Evolutionary conservation across 2,888 invertebrate genomes (phyloP).

Genomic region (Metopia argyrocephala): DNA sequence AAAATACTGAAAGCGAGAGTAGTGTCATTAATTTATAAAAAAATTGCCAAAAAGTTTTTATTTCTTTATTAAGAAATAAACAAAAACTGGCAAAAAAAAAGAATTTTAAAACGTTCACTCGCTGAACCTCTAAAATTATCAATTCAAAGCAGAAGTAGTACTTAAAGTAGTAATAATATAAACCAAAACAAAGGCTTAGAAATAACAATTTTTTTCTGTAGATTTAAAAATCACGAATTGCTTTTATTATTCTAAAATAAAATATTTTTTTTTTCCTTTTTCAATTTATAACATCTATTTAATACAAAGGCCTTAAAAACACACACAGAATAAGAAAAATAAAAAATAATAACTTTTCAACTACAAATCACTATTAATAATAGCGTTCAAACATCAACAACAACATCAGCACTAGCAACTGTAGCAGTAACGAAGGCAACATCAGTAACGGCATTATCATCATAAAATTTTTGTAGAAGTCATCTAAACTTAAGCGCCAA

Average conservation of each 20-base stretch:
- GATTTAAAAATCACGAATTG: background rate
- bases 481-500: conserved; percentile 23
- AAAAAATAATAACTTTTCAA: conserved; percentile 14
- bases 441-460: too few relatives aligned
- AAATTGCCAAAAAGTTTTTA: conserved; percentile 27
- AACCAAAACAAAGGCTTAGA: conserved; percentile 13
- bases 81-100: conserved; percentile 8
- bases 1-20: conserved; percentile 33
- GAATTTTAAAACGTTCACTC: conserved; percentile 46
- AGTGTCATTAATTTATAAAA: background rate
- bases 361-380: conserved; percentile 24
- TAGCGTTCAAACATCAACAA: conserved; percentile 21
- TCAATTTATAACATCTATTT: background rate
- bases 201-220: conserved; percentile 11
- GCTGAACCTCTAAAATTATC: conserved; percentile 33
- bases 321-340: conserved; percentile 2
- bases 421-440: conserved; percentile 21
- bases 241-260: conserved; percentile 30
- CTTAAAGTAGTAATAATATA: conserved; percentile 24
- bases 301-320: background rate
- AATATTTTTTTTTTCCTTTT: too few relatives aligned
- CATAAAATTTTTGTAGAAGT: conserved; percentile 32
- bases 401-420: conserved; percentile 11
- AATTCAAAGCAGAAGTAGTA: conserved; percentile 42
- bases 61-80: conserved; percentile 38